A percentile compares a stretch with the other conserved stretches of the same genome.
These are phyloP conservation scores for Tribolium madens DNA, from an alignment of 1,140 invertebrate genomes.

Conservation along the genomic window DNA sequence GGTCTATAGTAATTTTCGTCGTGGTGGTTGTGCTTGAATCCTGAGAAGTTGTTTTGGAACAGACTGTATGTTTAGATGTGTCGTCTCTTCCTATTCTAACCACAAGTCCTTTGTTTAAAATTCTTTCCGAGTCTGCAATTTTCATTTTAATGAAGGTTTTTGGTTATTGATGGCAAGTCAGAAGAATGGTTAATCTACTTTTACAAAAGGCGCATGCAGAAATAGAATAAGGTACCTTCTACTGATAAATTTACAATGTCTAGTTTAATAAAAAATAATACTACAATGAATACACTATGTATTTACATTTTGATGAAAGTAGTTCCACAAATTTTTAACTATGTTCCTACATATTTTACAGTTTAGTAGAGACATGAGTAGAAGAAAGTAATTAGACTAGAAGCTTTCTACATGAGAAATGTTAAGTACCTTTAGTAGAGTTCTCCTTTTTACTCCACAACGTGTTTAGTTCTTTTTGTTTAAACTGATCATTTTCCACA, in stretches of 20 bases:
- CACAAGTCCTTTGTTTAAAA: conserved; percentile 64
- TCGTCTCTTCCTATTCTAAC: conserved; percentile 63
- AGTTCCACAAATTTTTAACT: too few relatives aligned
- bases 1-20: conserved; percentile 66
- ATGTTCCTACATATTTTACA: conserved; percentile 3
- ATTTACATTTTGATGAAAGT: conserved; percentile 30
- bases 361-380: conserved; percentile 19
- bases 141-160: conserved; percentile 30
- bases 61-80: conserved; percentile 59
- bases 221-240: conserved; percentile 45
- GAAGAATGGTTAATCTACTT: conserved; percentile 31
- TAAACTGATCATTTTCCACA: conserved; percentile 58
- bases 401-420: conserved; percentile 13
- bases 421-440: conserved; percentile 12
- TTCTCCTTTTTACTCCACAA: not conserved
- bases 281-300: conserved; percentile 24
- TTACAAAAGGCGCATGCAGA: conserved; percentile 43
- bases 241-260: conserved; percentile 22
- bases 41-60: conserved; percentile 61
- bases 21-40: conserved; percentile 61
- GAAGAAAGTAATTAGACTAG: conserved; percentile 25
- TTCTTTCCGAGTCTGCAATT: conserved; percentile 60
- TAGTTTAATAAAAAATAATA: not conserved
- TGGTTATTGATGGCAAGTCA: conserved; percentile 38
- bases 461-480: not conserved